phyloP scores from a whole-genome alignment of 2,113 vertebrate species.

The Benitochromis conjunctus region DNA sequence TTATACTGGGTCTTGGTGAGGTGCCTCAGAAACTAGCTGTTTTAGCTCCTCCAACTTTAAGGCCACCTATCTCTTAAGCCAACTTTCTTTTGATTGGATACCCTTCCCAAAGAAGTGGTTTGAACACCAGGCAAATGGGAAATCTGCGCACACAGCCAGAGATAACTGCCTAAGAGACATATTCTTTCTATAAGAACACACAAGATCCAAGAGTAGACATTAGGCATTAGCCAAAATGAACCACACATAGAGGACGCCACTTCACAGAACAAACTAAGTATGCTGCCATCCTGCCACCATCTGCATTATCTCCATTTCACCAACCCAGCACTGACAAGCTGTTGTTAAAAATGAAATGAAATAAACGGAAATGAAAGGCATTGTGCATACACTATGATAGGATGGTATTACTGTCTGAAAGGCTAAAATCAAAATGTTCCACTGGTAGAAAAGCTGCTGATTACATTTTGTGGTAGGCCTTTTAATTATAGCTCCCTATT shows the following conservation, averaged over 20 bases:
- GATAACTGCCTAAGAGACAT: neutral
- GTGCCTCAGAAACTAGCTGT: neutral
- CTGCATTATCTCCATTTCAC: neutral
- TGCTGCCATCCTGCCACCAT: neutral
- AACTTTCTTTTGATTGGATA: too few species aligned
- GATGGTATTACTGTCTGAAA: neutral
- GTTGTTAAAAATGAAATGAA: neutral
- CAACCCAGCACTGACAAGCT: neutral
- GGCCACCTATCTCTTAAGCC: neutral
- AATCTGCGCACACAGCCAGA: neutral
- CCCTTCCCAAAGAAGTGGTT: neutral
- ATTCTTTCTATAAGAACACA: neutral
- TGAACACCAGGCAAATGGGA: neutral
- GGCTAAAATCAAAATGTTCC: neutral
- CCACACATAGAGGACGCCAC: neutral
- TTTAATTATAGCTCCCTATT: slow-evolving; percentile 3
- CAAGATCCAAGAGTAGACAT: neutral
- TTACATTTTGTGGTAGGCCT: slow-evolving; percentile 8
- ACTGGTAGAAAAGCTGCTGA: slow-evolving; percentile 1
- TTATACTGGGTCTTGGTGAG: fast-evolving
- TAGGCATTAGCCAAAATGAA: neutral
- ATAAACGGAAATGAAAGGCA: neutral
- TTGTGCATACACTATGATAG: neutral
- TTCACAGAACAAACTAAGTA: neutral
- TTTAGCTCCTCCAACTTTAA: neutral